Evolutionary conservation across 2,888 invertebrate species (phyloP), one percentile per base, ranked within the genome.

Genomic region (Incurvaria masculella): DNA sequence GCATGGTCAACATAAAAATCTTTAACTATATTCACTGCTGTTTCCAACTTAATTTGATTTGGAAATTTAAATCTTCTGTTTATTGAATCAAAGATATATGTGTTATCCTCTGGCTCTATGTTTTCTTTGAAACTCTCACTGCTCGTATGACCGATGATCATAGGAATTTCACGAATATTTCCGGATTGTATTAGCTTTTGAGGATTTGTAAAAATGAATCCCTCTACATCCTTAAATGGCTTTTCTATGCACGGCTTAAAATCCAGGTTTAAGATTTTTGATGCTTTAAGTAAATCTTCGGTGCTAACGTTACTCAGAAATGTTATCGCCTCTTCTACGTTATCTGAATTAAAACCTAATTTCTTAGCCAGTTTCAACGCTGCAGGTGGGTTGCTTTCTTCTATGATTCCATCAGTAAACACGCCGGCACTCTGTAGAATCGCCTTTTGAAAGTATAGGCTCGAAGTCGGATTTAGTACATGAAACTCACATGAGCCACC

Each of bases 361-460:
- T 69, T 61, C 27, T 53, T 52, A 14, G 76, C 67, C 33, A 78
- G 50, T 58, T 71, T 69, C 2, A 67, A 55, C 39, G 76, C 71
- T 47, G 65, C 68, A 19, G 64, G 51, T 2, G 56, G 52, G 54
- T 78, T 70, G 11, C 63, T 59, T 48, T 68, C 63, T 1, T 67
- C 66, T 53, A 74, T 73, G 61, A 69, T 62, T 2, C 66, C 68
- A 38, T 67, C 64, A 49, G 56, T 68, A 53, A 69, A 68, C 26
- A 75, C 72, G 1, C 72, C 68, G 4, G 75, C 75, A 58, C 78
- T 76, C 55, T 73, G 63, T 27, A 67, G 61, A 33, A 78, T 75
- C 10, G 65, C 62, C 61, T 73, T 73, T 40, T 67, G 62, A 47
- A 64, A 78, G n/a, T 73, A 54, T 56, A 73, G 76, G 2, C 69